Percentiles rank a stretch among this genome's conserved stretches.
Conservation (phyloP, 2,113 vertebrate genomes). For the Marmota flaviventris region DNA sequence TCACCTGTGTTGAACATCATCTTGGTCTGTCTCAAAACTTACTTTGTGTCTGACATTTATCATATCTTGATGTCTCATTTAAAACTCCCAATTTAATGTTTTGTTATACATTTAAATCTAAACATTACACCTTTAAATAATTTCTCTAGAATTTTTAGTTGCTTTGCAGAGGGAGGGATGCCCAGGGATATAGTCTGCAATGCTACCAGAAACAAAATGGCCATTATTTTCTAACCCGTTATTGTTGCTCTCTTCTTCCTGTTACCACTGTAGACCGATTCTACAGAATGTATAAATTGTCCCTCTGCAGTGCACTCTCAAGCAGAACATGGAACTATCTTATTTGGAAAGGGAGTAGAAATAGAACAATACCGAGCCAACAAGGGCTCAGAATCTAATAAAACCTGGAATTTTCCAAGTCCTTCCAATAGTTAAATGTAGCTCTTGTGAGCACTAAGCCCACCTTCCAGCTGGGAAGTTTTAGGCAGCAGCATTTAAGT, state of each 20-base stretch:
- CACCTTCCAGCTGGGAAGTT: not conserved
- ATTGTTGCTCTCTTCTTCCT: not conserved
- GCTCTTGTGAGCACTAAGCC: not conserved
- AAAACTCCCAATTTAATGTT: not conserved
- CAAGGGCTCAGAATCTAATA: not conserved
- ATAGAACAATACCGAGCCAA: not conserved
- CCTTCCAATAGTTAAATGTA: not conserved
- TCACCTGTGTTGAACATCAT: not conserved
- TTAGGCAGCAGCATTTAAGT: not conserved
- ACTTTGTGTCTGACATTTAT: not conserved
- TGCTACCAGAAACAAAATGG: not conserved
- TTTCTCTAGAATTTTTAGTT: not conserved
- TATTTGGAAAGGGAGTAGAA: not conserved
- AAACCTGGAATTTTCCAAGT: not conserved
- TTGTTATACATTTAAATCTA: not conserved
- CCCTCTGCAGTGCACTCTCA: not conserved
- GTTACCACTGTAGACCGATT: not conserved
- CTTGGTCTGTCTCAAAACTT: not conserved
- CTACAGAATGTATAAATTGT: not conserved
- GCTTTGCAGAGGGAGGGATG: not conserved
- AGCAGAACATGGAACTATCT: not conserved
- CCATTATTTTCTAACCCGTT: not conserved
- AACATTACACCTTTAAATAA: not conserved
- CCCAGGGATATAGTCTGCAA: not conserved
- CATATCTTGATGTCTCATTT: not conserved